These are phyloP conservation scores for Scomberomorus guttatus DNA, from an alignment of 2,797 vertebrate genomes.

Conservation along the genomic window DNA sequence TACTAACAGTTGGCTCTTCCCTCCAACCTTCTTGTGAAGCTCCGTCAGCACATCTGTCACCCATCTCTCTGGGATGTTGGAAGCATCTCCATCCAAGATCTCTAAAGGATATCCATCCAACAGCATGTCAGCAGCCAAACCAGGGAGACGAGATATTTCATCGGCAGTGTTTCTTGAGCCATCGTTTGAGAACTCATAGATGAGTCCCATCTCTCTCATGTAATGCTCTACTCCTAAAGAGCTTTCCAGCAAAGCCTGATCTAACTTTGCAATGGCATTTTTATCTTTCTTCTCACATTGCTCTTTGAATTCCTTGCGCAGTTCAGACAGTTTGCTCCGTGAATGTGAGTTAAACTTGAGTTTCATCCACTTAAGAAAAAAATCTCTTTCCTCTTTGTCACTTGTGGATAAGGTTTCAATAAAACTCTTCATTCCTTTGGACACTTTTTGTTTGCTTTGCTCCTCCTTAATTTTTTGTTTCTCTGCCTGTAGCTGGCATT, in stretches of 20 bases:
- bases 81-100: conserved; percentile 79
- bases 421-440: conserved; percentile 16
- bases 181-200: conserved; percentile 42
- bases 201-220: conserved; percentile 61
- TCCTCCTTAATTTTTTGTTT: conserved; percentile 26
- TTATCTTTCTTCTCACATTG: neutral
- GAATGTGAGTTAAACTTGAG: conserved; percentile 36
- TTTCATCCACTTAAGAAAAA: conserved; percentile 56
- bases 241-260: conserved; percentile 23
- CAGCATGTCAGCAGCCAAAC: conserved; percentile 79
- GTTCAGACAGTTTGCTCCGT: neutral
- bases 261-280: conserved; percentile 13
- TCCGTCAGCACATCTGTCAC: conserved; percentile 79
- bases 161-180: neutral
- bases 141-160: conserved; percentile 60
- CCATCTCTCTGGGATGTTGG: conserved; percentile 84
- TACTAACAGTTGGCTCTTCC: conserved; percentile 76
- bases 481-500: conserved; percentile 8
- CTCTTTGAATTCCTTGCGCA: conserved; percentile 24
- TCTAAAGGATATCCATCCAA: conserved; percentile 84
- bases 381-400: conserved; percentile 37
- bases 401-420: neutral
- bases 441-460: conserved; percentile 31
- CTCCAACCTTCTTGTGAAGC: conserved; percentile 70
- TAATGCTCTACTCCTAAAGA: conserved; percentile 68